Base-by-base conservation (phyloP, 53 echinoderm and acorn worm species). In the Crossaster papposus region DNA sequence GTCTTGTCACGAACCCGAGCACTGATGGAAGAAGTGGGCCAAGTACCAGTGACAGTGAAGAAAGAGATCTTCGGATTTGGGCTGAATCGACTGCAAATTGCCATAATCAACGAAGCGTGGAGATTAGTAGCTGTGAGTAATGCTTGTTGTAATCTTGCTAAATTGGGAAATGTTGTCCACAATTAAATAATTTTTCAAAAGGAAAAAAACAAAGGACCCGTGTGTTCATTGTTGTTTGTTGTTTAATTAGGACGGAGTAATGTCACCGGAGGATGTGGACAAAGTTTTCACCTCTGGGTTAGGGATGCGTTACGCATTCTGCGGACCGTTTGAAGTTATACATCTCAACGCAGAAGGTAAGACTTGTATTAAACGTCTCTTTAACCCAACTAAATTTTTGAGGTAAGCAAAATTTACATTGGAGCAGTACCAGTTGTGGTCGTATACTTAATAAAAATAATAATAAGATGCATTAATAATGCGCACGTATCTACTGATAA, bases 331-430 rank as follows among this genome's bases (percentile, higher is more conserved):
- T 74, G 97, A 95, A 90, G 94, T 94, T 70, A 93, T 94, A 83
- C 97, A 97, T 77, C 97, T 97, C 28, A 97, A 97, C 86, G 97
- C 97, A 20, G 95, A 97, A 81, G 97, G 97, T 97, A 77, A 20
- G 17, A 62, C 18, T 54, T 30, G 2, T 58, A 20, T 9, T 36
- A 23, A 8, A 70, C 14, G 70, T 55, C 26, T 6, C 28, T 51
- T 14, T 54, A 51, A n/a, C 55, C 9, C 5, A 44, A 5, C 44
- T 44, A 7, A 44, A 44, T 44, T 44, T 44, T 44, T 44, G 9
- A 44, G 44, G 44, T 1, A 7, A 44, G 44, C 9, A 44, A 0
- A 44, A 44, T 7, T 44, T 0, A 44, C 44, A 44, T 44, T 44
- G 44, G 44, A 44, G 9, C 44, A 44, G 44, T 9, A 44, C 44